Evolutionary conservation across 1,140 invertebrate genomes (phyloP).

Genomic region (Lucilia cuprina): DNA sequence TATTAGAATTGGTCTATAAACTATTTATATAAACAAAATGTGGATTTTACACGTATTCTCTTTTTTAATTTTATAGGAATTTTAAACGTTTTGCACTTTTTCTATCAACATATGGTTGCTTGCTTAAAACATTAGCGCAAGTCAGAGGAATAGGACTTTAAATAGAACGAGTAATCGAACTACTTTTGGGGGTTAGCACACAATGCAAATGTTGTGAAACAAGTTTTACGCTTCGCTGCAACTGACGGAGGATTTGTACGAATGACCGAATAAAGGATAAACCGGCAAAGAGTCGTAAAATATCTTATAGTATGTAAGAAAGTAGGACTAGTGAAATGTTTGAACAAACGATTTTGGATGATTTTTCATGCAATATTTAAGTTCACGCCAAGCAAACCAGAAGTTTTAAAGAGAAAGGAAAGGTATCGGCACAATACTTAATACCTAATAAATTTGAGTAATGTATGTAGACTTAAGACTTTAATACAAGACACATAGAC

Average conservation of each 20-base stretch:
- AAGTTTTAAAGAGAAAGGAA: background rate
- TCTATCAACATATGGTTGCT: background rate
- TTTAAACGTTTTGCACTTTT: constrained; percentile 7
- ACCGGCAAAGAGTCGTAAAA: background rate
- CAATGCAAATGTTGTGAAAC: constrained; percentile 10
- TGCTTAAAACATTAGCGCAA: background rate
- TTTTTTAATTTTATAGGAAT: background rate
- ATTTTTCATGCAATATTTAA: background rate
- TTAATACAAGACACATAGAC: background rate
- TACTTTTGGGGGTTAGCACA: background rate
- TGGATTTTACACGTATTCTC: constrained; percentile 2
- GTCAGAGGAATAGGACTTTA: background rate
- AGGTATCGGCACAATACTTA: background rate
- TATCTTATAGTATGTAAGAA: no score
- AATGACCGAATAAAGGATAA: background rate
- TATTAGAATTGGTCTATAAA: constrained; percentile 5
- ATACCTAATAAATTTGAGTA: background rate
- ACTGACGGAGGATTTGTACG: background rate
- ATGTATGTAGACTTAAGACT: background rate
- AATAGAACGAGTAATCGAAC: background rate
- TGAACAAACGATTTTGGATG: background rate
- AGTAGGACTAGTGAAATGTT: background rate
- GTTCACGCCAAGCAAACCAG: background rate
- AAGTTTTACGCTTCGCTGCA: constrained; percentile 6
- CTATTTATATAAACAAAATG: background rate